These are phyloP conservation scores for Sphaerophoria taeniata DNA, from an alignment of 2,888 invertebrate genomes.

Conservation along the genomic window DNA sequence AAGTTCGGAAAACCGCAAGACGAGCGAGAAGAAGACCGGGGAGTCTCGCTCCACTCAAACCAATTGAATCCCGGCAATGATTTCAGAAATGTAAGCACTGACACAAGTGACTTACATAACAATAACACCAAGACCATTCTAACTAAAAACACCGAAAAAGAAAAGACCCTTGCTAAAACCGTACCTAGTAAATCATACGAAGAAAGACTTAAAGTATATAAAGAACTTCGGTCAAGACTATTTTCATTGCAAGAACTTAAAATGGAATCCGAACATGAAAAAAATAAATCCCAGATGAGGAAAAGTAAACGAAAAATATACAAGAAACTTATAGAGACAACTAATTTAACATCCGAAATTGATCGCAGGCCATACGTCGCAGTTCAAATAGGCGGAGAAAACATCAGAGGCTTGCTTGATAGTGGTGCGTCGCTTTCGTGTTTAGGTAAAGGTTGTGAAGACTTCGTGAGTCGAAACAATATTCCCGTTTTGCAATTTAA, in stretches of 20 bases:
- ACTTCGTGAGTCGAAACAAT: not conserved
- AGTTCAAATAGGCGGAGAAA: too few species aligned
- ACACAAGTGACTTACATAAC: not conserved
- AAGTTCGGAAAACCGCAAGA: slow-evolving; percentile 13
- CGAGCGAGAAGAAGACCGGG: slow-evolving; percentile 24
- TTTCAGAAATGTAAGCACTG: not conserved
- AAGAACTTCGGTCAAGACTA: slow-evolving; percentile 5
- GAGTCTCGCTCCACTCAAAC: slow-evolving; percentile 34
- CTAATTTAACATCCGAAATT: too few species aligned
- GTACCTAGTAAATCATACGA: not conserved
- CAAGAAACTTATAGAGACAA: too few species aligned
- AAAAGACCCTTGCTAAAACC: too few species aligned
- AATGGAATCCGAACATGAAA: not conserved
- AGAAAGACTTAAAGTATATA: slow-evolving; percentile 14
- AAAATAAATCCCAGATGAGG: not conserved
- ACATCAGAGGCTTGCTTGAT: too few species aligned
- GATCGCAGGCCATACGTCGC: too few species aligned
- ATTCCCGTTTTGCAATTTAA: not conserved
- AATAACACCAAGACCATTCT: not conserved
- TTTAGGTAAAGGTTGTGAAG: slow-evolving; percentile 15
- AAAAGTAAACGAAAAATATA: too few species aligned
- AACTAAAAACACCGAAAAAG: not conserved
- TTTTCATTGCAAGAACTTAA: slow-evolving; percentile 7
- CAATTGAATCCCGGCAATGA: not conserved
- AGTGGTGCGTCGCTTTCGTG: not conserved